Percentiles rank a stretch among this genome's conserved stretches.
phyloP scores from a whole-genome alignment of 1,140 invertebrate genomes.

The Popillia japonica region DNA sequence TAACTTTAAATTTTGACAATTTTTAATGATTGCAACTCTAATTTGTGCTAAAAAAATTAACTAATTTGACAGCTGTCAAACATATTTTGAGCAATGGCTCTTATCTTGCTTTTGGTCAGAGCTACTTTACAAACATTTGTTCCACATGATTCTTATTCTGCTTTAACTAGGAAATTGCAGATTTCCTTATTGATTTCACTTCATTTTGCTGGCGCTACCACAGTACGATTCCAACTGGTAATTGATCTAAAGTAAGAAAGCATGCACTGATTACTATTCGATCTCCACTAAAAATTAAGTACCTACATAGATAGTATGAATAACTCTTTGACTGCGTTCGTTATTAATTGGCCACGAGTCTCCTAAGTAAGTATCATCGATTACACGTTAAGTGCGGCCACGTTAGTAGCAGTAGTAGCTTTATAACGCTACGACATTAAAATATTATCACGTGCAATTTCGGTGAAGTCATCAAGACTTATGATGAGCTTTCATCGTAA shows the following conservation, averaged over 20 bases:
- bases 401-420: not conserved
- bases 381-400: not conserved
- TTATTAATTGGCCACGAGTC: not conserved
- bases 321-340: not conserved
- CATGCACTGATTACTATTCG: not conserved
- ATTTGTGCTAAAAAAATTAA: too few relatives aligned
- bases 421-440: slow-evolving; percentile 19
- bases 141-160: too few relatives aligned
- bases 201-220: too few relatives aligned
- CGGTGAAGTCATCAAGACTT: slow-evolving; percentile 37
- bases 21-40: too few relatives aligned
- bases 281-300: not conserved
- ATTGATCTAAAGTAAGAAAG: not conserved
- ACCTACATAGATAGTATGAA: not conserved
- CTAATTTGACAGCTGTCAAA: too few relatives aligned
- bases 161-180: too few relatives aligned
- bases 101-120: too few relatives aligned
- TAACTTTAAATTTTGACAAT: too few relatives aligned
- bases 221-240: too few relatives aligned
- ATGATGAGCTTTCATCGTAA: slow-evolving; percentile 39
- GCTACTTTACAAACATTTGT: too few relatives aligned
- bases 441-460: slow-evolving; percentile 36
- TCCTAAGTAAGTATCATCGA: not conserved
- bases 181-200: too few relatives aligned
- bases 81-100: too few relatives aligned